A percentile compares a stretch with the other conserved stretches of the same genome.
Conservation (phyloP, 2,113 vertebrate species). For the Phalacrocorax pelagicus region DNA sequence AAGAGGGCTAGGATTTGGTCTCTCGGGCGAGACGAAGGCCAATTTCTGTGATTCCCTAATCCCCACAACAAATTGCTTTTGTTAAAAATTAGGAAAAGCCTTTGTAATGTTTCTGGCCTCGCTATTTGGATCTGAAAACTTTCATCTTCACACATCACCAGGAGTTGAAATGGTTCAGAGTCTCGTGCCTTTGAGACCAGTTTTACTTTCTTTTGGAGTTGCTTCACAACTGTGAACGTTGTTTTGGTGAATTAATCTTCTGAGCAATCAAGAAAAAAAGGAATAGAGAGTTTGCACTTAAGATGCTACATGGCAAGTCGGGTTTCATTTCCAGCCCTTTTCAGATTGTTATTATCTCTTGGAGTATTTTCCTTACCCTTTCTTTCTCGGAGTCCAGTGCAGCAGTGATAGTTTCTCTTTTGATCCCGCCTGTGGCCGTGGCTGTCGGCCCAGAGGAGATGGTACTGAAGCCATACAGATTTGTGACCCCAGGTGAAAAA, state of each 20-base stretch:
- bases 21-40: fast-evolving
- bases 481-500: slow-evolving; percentile 56
- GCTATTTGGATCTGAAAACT: background rate
- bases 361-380: background rate
- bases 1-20: background rate
- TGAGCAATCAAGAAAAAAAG: background rate
- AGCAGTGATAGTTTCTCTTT: background rate
- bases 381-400: background rate
- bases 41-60: background rate
- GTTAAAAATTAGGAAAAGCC: background rate
- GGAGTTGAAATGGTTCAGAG: background rate
- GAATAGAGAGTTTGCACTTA: background rate
- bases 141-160: background rate
- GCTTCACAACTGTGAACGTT: background rate
- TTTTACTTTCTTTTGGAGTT: background rate
- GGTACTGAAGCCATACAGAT: slow-evolving; percentile 8
- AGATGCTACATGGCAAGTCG: background rate
- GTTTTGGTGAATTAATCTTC: background rate
- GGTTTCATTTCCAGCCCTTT: background rate
- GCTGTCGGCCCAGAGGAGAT: slow-evolving; percentile 28
- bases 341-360: background rate
- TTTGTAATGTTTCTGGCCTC: background rate
- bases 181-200: background rate
- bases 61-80: background rate
- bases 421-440: background rate